Conservation (phyloP, 2,797 vertebrate genomes). For the Gambelia wislizenii region DNA sequence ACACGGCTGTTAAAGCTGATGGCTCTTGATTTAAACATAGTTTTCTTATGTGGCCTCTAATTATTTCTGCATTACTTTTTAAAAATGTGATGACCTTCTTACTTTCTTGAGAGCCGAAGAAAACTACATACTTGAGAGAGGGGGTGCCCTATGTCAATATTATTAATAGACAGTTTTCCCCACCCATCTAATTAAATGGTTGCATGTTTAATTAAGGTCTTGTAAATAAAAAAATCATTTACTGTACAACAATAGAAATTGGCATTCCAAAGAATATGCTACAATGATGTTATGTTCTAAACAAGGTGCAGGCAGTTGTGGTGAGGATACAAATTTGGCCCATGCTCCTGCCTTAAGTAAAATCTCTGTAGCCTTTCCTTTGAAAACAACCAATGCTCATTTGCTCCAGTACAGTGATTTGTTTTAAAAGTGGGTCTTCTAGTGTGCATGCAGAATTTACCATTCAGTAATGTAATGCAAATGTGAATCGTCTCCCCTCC, state of each 20-base stretch:
- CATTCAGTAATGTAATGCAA: neutral
- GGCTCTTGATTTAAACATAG: constrained; percentile 64
- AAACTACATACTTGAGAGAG: neutral
- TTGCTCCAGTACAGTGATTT: neutral
- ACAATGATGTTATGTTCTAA: neutral
- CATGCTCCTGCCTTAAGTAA: neutral
- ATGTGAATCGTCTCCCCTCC: constrained; percentile 26
- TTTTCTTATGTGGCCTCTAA: constrained; percentile 54
- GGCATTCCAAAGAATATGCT: neutral
- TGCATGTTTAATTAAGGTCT: constrained; percentile 3
- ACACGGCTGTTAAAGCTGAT: constrained; percentile 68
- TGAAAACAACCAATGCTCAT: neutral
- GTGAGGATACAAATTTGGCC: neutral
- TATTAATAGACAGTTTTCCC: neutral
- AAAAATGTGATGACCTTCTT: constrained; percentile 19
- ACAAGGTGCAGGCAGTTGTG: neutral
- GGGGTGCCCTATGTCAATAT: constrained; percentile 2
- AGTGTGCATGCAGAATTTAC: neutral
- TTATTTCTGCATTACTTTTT: constrained; percentile 46
- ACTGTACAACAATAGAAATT: neutral
- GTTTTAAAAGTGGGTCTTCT: neutral
- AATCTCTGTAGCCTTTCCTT: neutral
- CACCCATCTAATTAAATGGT: constrained; percentile 17
- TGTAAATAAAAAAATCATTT: neutral
- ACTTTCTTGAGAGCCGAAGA: constrained; percentile 38